A percentile compares a stretch with the other conserved stretches of the same genome.
Conservation (phyloP, 2,113 vertebrate species). For the Phrynocephalus versicolor region DNA sequence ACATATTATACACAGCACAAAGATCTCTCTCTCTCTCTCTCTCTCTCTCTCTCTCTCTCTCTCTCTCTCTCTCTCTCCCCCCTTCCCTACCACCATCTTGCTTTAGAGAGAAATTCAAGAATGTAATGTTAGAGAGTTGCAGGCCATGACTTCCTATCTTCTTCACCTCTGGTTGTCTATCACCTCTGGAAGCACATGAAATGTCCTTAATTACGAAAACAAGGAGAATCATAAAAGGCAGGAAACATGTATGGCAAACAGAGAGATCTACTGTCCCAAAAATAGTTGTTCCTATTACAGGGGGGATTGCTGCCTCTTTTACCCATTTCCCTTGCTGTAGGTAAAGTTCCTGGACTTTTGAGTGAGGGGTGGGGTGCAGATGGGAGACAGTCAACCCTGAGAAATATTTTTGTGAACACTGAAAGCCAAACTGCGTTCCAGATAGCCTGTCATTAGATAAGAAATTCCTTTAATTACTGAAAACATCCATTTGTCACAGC, state of each 20-base stretch:
- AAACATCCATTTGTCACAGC: too few relatives aligned
- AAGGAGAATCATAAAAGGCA: not conserved
- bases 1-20: not conserved
- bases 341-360: not conserved
- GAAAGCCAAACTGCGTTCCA: too few relatives aligned
- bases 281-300: not conserved
- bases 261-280: conserved; percentile 18
- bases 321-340: not conserved
- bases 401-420: not conserved
- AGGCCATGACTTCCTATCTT: not conserved
- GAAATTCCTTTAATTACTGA: too few relatives aligned
- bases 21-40: not conserved
- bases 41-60: not conserved
- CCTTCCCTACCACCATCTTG: not conserved
- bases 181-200: not conserved
- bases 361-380: not conserved
- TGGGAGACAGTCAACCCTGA: not conserved
- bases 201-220: not conserved
- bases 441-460: too few relatives aligned
- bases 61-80: not conserved
- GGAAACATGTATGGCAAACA: not conserved
- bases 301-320: not conserved
- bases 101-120: not conserved
- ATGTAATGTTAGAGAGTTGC: not conserved
- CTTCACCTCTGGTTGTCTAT: not conserved